Conservation (phyloP, 2,888 invertebrate species). For the Acanthosepion lycidas region DNA sequence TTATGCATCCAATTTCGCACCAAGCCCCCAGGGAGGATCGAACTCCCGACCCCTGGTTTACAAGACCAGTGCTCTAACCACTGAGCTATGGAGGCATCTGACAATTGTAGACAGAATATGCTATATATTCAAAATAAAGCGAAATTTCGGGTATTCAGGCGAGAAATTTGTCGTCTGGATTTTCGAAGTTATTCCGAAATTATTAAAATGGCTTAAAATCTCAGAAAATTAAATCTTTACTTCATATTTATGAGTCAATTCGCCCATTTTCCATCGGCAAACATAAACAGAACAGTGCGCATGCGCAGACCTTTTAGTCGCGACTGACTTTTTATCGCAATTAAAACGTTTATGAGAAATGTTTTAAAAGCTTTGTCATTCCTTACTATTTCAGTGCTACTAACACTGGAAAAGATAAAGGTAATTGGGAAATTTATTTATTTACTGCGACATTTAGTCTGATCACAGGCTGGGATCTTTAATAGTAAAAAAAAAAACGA, state of each 20-base stretch:
- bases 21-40: constrained; percentile 80
- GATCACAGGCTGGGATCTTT: too few relatives aligned
- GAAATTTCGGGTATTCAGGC: not conserved
- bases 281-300: not conserved
- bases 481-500: too few relatives aligned
- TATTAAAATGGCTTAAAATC: not conserved
- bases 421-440: too few relatives aligned
- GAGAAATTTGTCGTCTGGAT: not conserved
- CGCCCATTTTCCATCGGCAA: not conserved
- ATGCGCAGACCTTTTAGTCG: not conserved
- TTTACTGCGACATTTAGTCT: too few relatives aligned
- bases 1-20: not conserved
- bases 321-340: not conserved
- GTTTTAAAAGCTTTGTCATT: too few relatives aligned
- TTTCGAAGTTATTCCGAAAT: not conserved
- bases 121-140: not conserved
- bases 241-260: not conserved
- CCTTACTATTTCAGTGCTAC: too few relatives aligned
- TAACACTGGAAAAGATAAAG: too few relatives aligned
- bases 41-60: constrained; percentile 81
- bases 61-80: constrained; percentile 81
- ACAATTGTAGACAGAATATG: not conserved
- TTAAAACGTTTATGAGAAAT: not conserved
- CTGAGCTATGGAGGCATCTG: constrained; percentile 80
- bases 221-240: not conserved